These are phyloP conservation scores for Barbus barbus DNA, from an alignment of 2,113 vertebrate genomes.

Conservation along the genomic window DNA sequence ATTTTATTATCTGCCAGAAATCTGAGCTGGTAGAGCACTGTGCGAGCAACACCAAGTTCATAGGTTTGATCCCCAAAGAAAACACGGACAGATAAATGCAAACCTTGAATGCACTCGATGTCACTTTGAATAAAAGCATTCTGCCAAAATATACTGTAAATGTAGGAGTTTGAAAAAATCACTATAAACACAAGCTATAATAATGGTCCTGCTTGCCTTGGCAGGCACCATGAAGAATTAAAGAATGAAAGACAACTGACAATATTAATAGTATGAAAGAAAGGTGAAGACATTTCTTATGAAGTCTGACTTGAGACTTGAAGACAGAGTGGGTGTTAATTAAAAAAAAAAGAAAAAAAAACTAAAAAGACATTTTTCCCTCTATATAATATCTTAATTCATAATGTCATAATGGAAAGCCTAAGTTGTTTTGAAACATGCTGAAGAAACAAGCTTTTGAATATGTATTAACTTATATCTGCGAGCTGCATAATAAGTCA, in stretches of 20 bases:
- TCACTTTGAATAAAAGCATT: neutral
- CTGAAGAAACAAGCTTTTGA: conserved; percentile 25
- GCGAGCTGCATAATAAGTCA: conserved; percentile 32
- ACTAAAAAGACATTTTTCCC: neutral
- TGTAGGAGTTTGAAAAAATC: neutral
- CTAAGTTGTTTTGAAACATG: neutral
- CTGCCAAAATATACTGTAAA: neutral
- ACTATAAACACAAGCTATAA: neutral
- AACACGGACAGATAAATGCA: neutral
- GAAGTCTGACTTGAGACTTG: neutral
- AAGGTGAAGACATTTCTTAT: neutral
- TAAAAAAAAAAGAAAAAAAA: neutral
- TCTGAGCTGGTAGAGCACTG: neutral
- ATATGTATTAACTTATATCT: conserved; percentile 37
- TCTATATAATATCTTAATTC: neutral
- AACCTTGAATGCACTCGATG: neutral
- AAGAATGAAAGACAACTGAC: neutral
- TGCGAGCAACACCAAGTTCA: neutral
- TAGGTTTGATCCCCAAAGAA: neutral
- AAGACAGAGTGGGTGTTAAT: neutral
- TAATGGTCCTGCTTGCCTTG: neutral
- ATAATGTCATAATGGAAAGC: neutral
- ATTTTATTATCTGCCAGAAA: neutral
- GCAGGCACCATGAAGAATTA: neutral
- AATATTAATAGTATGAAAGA: conserved; percentile 3